Conservation (phyloP, 2,113 vertebrate genomes). For the Leptobrachium ailaonicum region DNA sequence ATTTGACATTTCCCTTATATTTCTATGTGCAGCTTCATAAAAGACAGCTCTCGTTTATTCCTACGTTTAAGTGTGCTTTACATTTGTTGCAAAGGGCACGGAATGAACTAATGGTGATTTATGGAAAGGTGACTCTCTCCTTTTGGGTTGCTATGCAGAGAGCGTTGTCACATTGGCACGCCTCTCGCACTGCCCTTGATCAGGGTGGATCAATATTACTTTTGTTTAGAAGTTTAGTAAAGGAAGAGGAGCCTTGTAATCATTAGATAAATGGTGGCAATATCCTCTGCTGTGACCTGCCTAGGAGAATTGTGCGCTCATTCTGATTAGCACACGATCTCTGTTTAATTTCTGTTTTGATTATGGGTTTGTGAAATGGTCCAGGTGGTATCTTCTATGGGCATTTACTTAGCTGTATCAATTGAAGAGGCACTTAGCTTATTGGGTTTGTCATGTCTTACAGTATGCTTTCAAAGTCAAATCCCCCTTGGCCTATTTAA, state of each 20-base stretch:
- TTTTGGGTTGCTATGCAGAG: constrained; percentile 19
- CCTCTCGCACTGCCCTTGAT: constrained; percentile 29
- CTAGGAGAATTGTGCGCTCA: constrained; percentile 7
- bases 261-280: constrained; percentile 36
- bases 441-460: constrained; percentile 8
- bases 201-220: constrained; percentile 41
- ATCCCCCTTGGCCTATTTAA: constrained; percentile 1
- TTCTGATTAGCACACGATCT: constrained; percentile 23
- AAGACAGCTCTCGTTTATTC: not conserved
- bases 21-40: not conserved
- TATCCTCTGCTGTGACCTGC: constrained; percentile 34
- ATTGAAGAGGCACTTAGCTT: constrained; percentile 35
- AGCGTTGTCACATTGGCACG: constrained; percentile 25
- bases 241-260: constrained; percentile 1
- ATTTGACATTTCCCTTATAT: not conserved
- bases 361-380: constrained; percentile 5
- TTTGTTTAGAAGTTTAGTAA: constrained; percentile 8
- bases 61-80: not conserved
- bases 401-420: constrained; percentile 15
- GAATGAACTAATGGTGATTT: constrained; percentile 21
- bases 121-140: constrained; percentile 33
- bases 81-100: constrained; percentile 7
- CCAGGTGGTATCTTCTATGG: constrained; percentile 10
- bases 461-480: constrained; percentile 16
- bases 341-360: not conserved